A percentile compares a stretch with the other conserved stretches of the same genome.
phyloP scores from a whole-genome alignment of 2,113 vertebrate genomes.

The Oncorhynchus gorbuscha region DNA sequence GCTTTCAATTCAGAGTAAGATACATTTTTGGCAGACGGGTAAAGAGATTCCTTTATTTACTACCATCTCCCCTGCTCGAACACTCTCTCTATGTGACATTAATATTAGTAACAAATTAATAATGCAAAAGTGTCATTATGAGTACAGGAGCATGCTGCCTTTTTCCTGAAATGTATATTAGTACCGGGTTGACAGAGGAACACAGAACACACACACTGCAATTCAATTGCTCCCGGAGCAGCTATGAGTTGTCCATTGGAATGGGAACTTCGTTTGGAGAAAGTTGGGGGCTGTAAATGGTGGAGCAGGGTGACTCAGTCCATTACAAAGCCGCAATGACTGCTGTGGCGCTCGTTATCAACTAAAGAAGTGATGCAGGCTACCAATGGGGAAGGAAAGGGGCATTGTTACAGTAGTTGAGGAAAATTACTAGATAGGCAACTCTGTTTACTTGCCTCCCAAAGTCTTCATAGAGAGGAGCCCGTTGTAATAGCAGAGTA shows the following conservation, averaged over 20 bases:
- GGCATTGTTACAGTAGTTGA: background rate
- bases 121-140: conserved; percentile 9
- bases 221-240: conserved; percentile 29
- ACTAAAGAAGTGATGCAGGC: background rate
- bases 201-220: conserved; percentile 20
- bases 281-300: background rate
- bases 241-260: background rate
- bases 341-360: background rate
- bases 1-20: background rate
- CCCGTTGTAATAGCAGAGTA: background rate
- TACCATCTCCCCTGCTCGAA: background rate
- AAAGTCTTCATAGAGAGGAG: background rate
- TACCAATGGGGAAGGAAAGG: background rate
- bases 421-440: conserved; percentile 11
- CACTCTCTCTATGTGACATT: conserved; percentile 16
- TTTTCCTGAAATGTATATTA: conserved; percentile 12
- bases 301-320: too few relatives aligned
- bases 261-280: background rate
- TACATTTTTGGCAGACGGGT: background rate
- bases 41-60: conserved; percentile 22
- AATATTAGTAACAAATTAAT: background rate
- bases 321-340: background rate
- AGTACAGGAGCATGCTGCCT: conserved; percentile 5
- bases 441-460: background rate
- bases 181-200: conserved; percentile 27